Evolutionary conservation across 2,888 invertebrate genomes (phyloP), one percentile per base, ranked within the genome.

Genomic region (Drosophila putrida): DNA sequence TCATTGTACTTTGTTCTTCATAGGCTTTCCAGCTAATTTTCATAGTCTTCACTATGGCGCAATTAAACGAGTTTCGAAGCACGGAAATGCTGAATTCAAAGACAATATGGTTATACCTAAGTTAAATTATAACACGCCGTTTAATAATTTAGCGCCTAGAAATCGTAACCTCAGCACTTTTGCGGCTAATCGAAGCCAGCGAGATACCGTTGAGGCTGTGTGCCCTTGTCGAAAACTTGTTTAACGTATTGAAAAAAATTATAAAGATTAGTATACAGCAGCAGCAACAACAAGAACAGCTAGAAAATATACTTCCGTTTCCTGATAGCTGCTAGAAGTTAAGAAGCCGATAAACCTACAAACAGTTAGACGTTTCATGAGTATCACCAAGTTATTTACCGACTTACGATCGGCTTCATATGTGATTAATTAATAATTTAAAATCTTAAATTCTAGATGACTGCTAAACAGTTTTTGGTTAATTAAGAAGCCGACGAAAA

Each of bases 181-280:
- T 70, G 47, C 61, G 61, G 58, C 75, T 78, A 69, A 76, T 78
- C 75, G 60, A 75, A 69, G 46, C 57, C 68, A 60, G 63, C 63
- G 43, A 82, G 68, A 76, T 85, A 88, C 86, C 82, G 88, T 82
- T 82, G 72, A 69, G 64, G 47, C 74, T 61, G 27, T 33, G 35
- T 83, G 83, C 89, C 83, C 83, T 84, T 84, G 89, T 66, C 43
- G 11, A 41, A 73, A 83, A 84, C 83, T 64, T 33, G 83, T 84
- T 86, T 70, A 27, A 67, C 67, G 69, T 61, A 63, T 74, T 59
- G 28, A 69, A 62, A 68, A 51, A 65, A 78, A 75, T 57, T 31
- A 64, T 62, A 75, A 71, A 80, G 71, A 86, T 86, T 80, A 83
- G 71, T 82, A 65, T 75, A 62, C 44, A 35, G 35, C 25, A 25